Conservation (phyloP, 2,888 invertebrate genomes). For the Chrysotoxum bicinctum region DNA sequence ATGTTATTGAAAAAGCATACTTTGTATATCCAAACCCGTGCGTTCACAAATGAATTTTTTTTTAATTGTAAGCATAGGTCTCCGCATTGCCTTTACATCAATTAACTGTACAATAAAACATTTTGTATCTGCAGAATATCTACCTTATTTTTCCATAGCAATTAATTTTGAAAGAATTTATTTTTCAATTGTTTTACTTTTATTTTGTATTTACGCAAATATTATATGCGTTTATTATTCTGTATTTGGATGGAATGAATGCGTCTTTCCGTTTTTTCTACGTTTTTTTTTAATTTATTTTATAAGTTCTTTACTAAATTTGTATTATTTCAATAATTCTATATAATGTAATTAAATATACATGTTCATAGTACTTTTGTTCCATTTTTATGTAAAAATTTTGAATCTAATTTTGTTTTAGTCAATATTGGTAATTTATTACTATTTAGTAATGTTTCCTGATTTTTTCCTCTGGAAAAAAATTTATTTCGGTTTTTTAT, state of each 20-base stretch:
- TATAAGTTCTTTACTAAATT: conserved; percentile 60
- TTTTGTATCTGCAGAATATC: conserved; percentile 37
- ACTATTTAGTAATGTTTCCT: conserved; percentile 65
- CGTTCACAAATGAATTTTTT: conserved; percentile 30
- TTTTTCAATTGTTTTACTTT: conserved; percentile 17
- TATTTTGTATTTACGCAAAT: conserved; percentile 57
- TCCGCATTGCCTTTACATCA: conserved; percentile 33
- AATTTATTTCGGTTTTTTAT: conserved; percentile 21
- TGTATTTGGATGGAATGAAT: conserved; percentile 73
- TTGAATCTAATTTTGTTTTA: conserved; percentile 63
- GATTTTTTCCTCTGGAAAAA: conserved; percentile 55
- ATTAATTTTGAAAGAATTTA: conserved; percentile 26
- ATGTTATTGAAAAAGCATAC: conserved; percentile 46
- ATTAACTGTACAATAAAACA: conserved; percentile 21
- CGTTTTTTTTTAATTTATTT: conserved; percentile 67
- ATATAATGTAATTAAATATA: conserved; percentile 72
- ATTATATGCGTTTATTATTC: conserved; percentile 68
- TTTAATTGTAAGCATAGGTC: conserved; percentile 30
- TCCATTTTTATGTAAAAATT: conserved; percentile 68
- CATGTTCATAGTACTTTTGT: conserved; percentile 58
- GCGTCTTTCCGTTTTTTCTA: conserved; percentile 51
- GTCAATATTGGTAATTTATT: conserved; percentile 61
- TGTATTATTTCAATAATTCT: conserved; percentile 66
- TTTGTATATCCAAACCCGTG: conserved; percentile 52
- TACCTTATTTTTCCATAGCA: conserved; percentile 55